Base-by-base conservation (phyloP, 2,888 invertebrate species). In the Adela reaumurella region DNA sequence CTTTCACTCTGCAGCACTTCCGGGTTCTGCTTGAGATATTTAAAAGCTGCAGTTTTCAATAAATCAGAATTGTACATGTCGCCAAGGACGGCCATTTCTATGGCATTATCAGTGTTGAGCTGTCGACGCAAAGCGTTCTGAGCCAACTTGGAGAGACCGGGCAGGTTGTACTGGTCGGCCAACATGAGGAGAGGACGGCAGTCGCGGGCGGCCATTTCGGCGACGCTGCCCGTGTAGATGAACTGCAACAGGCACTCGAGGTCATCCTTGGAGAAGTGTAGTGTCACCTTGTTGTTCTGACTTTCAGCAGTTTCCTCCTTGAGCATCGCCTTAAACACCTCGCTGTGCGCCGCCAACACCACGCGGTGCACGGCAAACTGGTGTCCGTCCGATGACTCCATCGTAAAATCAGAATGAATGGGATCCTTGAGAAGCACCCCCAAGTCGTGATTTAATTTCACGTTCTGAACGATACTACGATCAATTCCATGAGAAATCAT, bases 311-410 rank as follows among this genome's bases (percentile, higher is more conserved):
- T 77, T 20, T 74, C 74, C 35, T 67, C 70, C 53, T 70, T 72
- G 0, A 78, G 59, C 78, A 78, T 78, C 10, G 78, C 77, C 53
- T 70, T 72, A 52, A 78, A 78, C 1, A 77, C 74, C 50, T 76
- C 76, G 53, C 78, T 77, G 48, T 69, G 66, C 0, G 65, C 63
- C 42, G 63, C 61, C 3, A 77, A 55, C 2, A 77, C 56, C 1
- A 61, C 55, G 58, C 68, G 73, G 54, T 78, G 77, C 6, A 74
- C 70, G 49, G 61, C 52, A 49, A 74, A 76, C 55, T 68, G 63
- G 1, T 56, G 55, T 17, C 73, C 74, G 50, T 77, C 74, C 6
- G 63, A 58, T 48, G 73, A 70, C 55, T 73, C 73, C 51, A 77
- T 71, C 0, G 62, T 64, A 52, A 77, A 78, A 54, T 78, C 77